A percentile compares a stretch with the other conserved stretches of the same genome.
Evolutionary conservation across 1,140 invertebrate species (phyloP).

Genomic region (Anoplophora glabripennis): DNA sequence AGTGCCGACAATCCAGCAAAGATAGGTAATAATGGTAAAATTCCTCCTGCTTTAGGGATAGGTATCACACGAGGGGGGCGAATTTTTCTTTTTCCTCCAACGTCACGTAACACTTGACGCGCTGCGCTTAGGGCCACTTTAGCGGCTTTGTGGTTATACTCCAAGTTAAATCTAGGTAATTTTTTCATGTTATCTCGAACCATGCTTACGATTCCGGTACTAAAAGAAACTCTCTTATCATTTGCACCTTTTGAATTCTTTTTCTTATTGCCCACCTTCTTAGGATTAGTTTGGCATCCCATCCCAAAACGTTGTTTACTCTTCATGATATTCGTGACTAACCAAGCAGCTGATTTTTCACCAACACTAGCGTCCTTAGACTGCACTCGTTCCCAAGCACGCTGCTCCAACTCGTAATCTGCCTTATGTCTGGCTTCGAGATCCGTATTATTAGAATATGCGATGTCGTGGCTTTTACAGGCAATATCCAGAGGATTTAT

Average conservation of each 20-base stretch:
- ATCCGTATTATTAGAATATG: slow-evolving; percentile 45
- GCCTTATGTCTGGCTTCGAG: slow-evolving; percentile 45
- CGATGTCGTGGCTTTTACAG: slow-evolving; percentile 52
- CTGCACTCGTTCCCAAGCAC: slow-evolving; percentile 44
- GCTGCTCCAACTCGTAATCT: slow-evolving; percentile 44
- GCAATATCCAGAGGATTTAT: slow-evolving; percentile 50
- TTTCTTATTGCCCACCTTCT: too few relatives aligned
- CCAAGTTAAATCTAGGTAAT: too few relatives aligned
- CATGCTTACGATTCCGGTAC: too few relatives aligned
- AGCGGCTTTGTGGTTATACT: background rate
- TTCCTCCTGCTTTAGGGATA: slow-evolving; percentile 43
- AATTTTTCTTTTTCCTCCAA: slow-evolving; percentile 19
- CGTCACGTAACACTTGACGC: background rate
- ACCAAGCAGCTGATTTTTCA: slow-evolving; percentile 38
- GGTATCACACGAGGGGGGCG: slow-evolving; percentile 39
- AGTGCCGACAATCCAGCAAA: slow-evolving; percentile 42
- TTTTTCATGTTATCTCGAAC: too few relatives aligned
- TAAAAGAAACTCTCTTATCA: too few relatives aligned
- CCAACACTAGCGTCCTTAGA: slow-evolving; percentile 42
- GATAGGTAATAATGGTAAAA: slow-evolving; percentile 36
- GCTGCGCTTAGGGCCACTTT: background rate
- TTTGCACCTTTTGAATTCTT: background rate
- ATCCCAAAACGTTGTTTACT: slow-evolving; percentile 31
- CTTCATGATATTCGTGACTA: slow-evolving; percentile 23
- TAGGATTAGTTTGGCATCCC: background rate